These are phyloP conservation scores for Cephus sareptanus DNA, from an alignment of 2,888 invertebrate species.

Conservation along the genomic window DNA sequence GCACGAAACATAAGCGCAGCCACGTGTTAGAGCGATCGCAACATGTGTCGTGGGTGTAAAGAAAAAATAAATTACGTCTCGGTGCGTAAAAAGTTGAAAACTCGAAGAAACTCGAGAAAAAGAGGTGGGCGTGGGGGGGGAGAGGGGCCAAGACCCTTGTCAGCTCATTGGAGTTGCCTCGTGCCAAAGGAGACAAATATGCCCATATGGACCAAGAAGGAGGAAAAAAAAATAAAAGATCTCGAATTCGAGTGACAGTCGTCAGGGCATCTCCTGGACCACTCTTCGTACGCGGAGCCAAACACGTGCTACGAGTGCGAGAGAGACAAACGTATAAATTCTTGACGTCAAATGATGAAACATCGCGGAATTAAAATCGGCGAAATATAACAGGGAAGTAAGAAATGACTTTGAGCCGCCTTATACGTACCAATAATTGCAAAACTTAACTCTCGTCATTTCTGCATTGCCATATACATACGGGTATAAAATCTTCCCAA, in stretches of 20 bases:
- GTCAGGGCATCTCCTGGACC: background rate
- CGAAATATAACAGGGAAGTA: slow-evolving; percentile 23
- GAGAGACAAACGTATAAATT: background rate
- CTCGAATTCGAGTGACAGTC: slow-evolving; percentile 1
- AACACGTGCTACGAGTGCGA: background rate
- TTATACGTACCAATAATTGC: slow-evolving; percentile 33
- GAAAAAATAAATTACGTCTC: slow-evolving; percentile 54
- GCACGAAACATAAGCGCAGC: slow-evolving; percentile 23
- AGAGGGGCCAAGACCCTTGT: slow-evolving; percentile 33
- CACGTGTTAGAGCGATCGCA: slow-evolving; percentile 36
- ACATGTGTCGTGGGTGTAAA: slow-evolving; percentile 56
- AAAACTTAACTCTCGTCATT: slow-evolving; percentile 23
- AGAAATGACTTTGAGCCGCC: slow-evolving; percentile 13
- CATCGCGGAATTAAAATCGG: background rate
- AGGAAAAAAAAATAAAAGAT: background rate
- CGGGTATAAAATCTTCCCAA: slow-evolving; percentile 26
- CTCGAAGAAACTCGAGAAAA: slow-evolving; percentile 50
- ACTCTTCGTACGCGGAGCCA: background rate
- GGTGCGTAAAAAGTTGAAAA: slow-evolving; percentile 18
- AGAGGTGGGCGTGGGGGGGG: background rate
- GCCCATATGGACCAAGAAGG: background rate
- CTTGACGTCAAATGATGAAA: background rate
- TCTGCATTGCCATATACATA: background rate
- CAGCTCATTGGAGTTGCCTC: slow-evolving; percentile 39
- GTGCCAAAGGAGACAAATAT: slow-evolving; percentile 28